Percentiles rank a stretch among this genome's conserved stretches.
Evolutionary conservation across 2,888 invertebrate species (phyloP).

Genomic region (Amphipyra berbera): DNA sequence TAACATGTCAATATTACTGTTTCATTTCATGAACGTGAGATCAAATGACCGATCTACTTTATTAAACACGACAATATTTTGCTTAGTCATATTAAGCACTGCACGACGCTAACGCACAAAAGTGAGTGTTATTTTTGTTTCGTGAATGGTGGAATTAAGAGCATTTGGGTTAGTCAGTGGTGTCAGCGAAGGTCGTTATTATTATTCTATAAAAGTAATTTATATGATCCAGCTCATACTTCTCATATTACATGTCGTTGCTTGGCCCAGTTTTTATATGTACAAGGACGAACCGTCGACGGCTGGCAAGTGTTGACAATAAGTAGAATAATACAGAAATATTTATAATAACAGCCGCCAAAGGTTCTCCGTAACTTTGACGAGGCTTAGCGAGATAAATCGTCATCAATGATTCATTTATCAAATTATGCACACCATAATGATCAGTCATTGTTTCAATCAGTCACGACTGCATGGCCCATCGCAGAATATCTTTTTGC

Average conservation of each 20-base stretch:
- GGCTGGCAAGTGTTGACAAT: not conserved
- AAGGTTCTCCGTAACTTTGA: not conserved
- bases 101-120: slow-evolving; percentile 46
- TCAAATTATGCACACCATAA: slow-evolving; percentile 46
- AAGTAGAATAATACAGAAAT: no score
- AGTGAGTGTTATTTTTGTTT: slow-evolving; percentile 71
- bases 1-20: slow-evolving; percentile 49
- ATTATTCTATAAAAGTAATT: slow-evolving; percentile 66
- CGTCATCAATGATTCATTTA: slow-evolving; percentile 57
- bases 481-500: slow-evolving; percentile 47
- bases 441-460: slow-evolving; percentile 55
- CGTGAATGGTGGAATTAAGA: slow-evolving; percentile 85
- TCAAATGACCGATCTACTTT: slow-evolving; percentile 50
- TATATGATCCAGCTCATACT: slow-evolving; percentile 56
- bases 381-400: slow-evolving; percentile 20
- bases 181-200: slow-evolving; percentile 71
- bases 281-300: slow-evolving; percentile 48
- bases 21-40: slow-evolving; percentile 64
- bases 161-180: slow-evolving; percentile 61
- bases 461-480: slow-evolving; percentile 60
- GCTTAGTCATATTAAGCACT: slow-evolving; percentile 37
- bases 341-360: no score
- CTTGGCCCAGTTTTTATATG: slow-evolving; percentile 57
- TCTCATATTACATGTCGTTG: slow-evolving; percentile 55
- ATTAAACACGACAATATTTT: slow-evolving; percentile 42